Percentiles rank a stretch among this genome's conserved stretches.
Conservation (phyloP, 2,888 invertebrate genomes). For the Epinotia demarniana region DNA sequence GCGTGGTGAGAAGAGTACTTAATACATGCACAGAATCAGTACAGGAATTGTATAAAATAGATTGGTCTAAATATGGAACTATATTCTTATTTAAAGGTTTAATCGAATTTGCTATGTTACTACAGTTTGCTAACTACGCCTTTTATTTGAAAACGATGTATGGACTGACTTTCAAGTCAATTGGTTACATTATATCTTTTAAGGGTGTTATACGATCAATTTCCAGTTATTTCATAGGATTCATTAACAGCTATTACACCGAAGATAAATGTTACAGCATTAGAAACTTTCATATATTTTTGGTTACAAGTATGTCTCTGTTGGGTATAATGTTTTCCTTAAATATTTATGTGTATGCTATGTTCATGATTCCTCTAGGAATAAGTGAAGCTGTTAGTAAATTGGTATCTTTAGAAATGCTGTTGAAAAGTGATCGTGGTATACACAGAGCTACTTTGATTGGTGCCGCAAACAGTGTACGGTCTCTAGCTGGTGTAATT, state of each 20-base stretch:
- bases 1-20: slow-evolving; percentile 48
- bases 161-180: slow-evolving; percentile 81
- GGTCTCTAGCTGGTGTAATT: slow-evolving; percentile 85
- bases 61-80: slow-evolving; percentile 85
- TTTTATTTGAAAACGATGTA: slow-evolving; percentile 82
- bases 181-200: slow-evolving; percentile 87
- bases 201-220: slow-evolving; percentile 84
- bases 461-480: slow-evolving; percentile 86
- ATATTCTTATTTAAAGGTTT: slow-evolving; percentile 84
- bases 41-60: slow-evolving; percentile 76
- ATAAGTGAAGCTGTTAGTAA: slow-evolving; percentile 83
- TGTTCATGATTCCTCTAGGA: slow-evolving; percentile 83
- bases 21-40: slow-evolving; percentile 72
- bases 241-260: slow-evolving; percentile 80
- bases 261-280: slow-evolving; percentile 76
- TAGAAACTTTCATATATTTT: slow-evolving; percentile 84
- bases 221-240: slow-evolving; percentile 81
- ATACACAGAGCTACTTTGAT: slow-evolving; percentile 86
- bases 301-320: slow-evolving; percentile 76
- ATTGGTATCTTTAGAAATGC: slow-evolving; percentile 85
- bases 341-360: slow-evolving; percentile 75
- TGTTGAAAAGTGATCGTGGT: slow-evolving; percentile 80
- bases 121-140: slow-evolving; percentile 85
- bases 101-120: slow-evolving; percentile 83
- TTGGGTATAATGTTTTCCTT: slow-evolving; percentile 77